Conservation (phyloP, 2,888 invertebrate species). For the Atrina japonica region DNA sequence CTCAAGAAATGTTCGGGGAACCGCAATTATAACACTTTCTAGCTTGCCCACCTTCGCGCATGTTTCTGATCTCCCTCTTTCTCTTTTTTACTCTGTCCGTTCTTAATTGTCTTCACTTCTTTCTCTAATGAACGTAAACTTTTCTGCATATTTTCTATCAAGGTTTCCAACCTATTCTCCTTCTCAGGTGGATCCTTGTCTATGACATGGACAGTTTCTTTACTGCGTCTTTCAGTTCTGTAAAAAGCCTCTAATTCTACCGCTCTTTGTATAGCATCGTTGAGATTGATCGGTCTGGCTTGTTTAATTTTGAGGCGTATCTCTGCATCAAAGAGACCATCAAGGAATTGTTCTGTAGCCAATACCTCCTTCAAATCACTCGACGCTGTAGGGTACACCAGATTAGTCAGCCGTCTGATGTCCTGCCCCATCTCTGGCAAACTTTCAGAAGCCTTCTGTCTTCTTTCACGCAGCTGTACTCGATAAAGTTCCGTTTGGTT, state of each 20-base stretch:
- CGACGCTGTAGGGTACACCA: conserved; percentile 28
- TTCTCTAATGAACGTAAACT: neutral
- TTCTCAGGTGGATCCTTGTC: neutral
- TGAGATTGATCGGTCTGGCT: conserved; percentile 16
- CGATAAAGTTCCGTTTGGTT: conserved; percentile 40
- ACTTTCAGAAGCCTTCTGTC: conserved; percentile 30
- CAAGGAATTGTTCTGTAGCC: conserved; percentile 30
- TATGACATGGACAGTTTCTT: too few species aligned
- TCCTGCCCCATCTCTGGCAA: conserved; percentile 35
- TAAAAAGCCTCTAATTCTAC: conserved; percentile 18
- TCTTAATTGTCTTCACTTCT: neutral
- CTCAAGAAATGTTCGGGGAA: neutral
- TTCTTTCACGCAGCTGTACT: conserved; percentile 36
- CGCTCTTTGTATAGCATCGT: conserved; percentile 33
- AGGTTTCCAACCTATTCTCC: neutral
- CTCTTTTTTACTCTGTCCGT: neutral
- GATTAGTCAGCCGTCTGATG: conserved; percentile 25
- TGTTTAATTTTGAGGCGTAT: conserved; percentile 31
- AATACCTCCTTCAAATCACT: conserved; percentile 26
- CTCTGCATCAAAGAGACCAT: conserved; percentile 21
- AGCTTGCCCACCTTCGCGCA: neutral
- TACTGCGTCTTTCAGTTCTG: conserved; percentile 8
- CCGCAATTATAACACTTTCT: neutral
- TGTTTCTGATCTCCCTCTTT: neutral
- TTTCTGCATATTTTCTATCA: neutral